Evolutionary conservation across 2,113 vertebrate species (phyloP).

Genomic region (Ammospiza nelsoni): DNA sequence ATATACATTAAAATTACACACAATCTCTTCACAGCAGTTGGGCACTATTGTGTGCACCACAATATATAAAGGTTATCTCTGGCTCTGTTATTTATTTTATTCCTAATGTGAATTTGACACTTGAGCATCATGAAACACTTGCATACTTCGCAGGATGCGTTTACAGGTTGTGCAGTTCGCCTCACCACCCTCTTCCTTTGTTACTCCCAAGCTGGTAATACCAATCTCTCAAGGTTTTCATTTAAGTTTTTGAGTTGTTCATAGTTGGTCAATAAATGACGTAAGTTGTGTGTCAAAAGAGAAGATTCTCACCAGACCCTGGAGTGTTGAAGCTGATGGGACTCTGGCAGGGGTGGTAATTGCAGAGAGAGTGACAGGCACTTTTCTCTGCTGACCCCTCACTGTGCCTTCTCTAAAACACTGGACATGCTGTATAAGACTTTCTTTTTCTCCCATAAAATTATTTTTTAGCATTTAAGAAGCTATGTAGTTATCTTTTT

Average conservation of each 20-base stretch:
- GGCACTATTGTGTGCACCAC: fast-evolving
- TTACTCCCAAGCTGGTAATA: background rate
- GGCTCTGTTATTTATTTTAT: background rate
- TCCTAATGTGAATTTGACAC: background rate
- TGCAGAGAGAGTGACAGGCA: background rate
- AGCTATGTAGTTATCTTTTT: background rate
- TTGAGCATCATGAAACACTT: background rate
- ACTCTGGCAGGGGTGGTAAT: background rate
- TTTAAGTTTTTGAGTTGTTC: background rate
- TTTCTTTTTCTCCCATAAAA: background rate
- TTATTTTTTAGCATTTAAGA: background rate
- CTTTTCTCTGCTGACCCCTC: background rate
- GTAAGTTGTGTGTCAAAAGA: background rate
- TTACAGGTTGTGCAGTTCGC: background rate
- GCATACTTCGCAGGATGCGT: background rate
- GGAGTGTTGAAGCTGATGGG: background rate
- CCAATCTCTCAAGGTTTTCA: background rate
- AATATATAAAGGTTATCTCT: background rate
- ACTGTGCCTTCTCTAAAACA: background rate
- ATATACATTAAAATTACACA: background rate
- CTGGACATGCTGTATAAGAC: fast-evolving
- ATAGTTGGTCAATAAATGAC: background rate
- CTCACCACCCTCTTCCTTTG: background rate
- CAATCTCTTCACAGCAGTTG: background rate
- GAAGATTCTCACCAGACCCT: background rate